Conservation (phyloP, 64 coral and sea anemone species). For the Montipora foliosa region DNA sequence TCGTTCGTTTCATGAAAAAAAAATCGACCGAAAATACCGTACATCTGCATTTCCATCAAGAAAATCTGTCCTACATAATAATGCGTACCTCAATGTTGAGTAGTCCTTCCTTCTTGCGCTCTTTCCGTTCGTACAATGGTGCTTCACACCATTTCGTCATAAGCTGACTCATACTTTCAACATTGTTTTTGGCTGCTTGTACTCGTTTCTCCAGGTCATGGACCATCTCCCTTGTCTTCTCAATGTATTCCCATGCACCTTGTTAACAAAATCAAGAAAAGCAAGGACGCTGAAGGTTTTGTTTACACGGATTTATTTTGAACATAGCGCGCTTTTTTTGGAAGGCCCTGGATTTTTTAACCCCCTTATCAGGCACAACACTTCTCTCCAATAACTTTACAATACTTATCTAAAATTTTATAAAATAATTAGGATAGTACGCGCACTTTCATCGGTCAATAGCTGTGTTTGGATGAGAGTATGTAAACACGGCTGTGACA, state of each 20-base stretch:
- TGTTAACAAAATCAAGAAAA: not conserved
- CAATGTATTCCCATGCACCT: conserved; percentile 99
- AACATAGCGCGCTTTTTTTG: too few relatives aligned
- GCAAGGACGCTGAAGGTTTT: not conserved
- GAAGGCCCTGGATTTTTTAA: too few relatives aligned
- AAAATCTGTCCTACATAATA: not conserved
- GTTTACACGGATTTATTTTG: not conserved
- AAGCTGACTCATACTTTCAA: conserved; percentile 87
- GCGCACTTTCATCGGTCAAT: too few relatives aligned
- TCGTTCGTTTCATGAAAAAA: too few relatives aligned
- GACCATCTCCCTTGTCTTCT: conserved; percentile 92
- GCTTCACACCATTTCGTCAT: conserved; percentile 97
- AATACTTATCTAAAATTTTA: too few relatives aligned
- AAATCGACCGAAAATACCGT: not conserved
- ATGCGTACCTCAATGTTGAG: conserved; percentile 86
- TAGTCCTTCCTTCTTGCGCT: conserved; percentile 94
- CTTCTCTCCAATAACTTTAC: too few relatives aligned
- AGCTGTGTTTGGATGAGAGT: too few relatives aligned
- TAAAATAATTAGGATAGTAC: too few relatives aligned
- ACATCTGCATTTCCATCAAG: not conserved
- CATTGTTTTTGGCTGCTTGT: conserved; percentile 94
- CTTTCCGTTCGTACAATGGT: conserved; percentile 95
- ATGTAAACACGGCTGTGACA: too few relatives aligned
- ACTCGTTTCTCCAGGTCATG: conserved; percentile 94
- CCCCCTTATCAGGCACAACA: too few relatives aligned